Evolutionary conservation across 2,113 vertebrate genomes (phyloP).

Genomic region (Colius striatus): DNA sequence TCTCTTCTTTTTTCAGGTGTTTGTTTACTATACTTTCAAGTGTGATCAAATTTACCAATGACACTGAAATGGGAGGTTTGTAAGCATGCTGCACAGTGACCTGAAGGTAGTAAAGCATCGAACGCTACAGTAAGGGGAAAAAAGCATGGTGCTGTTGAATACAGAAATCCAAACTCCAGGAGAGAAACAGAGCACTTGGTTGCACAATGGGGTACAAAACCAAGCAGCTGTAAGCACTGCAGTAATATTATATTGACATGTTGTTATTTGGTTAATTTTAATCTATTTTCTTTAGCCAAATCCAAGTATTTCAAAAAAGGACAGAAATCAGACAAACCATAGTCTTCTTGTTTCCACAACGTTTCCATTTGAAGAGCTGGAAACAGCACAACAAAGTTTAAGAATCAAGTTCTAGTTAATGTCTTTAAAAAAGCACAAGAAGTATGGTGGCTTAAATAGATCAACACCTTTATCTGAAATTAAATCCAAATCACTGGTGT

Average conservation of each 20-base stretch:
- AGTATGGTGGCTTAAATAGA: not conserved
- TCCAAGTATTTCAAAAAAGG: not conserved
- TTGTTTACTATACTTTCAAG: conserved; percentile 53
- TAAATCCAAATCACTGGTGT: not conserved
- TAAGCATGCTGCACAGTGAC: conserved; percentile 22
- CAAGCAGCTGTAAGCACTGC: not conserved
- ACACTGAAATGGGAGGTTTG: not conserved
- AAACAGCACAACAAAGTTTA: not conserved
- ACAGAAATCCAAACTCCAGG: not conserved
- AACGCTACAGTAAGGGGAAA: not conserved
- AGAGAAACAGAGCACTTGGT: not conserved
- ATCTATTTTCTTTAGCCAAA: not conserved
- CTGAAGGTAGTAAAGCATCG: not conserved
- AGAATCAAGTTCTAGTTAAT: not conserved
- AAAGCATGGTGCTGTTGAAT: not conserved
- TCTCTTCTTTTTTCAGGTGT: conserved; percentile 60
- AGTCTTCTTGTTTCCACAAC: not conserved
- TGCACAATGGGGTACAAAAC: not conserved
- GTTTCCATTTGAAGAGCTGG: not conserved
- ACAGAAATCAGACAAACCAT: not conserved
- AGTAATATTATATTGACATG: not conserved
- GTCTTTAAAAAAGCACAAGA: not conserved
- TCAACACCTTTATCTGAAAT: not conserved
- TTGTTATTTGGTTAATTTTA: not conserved
- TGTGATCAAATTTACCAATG: conserved; percentile 57